Evolutionary conservation across 2,797 vertebrate genomes (phyloP), one percentile per base, ranked within the genome.

Genomic region (Melanotaenia parkinsoni): DNA sequence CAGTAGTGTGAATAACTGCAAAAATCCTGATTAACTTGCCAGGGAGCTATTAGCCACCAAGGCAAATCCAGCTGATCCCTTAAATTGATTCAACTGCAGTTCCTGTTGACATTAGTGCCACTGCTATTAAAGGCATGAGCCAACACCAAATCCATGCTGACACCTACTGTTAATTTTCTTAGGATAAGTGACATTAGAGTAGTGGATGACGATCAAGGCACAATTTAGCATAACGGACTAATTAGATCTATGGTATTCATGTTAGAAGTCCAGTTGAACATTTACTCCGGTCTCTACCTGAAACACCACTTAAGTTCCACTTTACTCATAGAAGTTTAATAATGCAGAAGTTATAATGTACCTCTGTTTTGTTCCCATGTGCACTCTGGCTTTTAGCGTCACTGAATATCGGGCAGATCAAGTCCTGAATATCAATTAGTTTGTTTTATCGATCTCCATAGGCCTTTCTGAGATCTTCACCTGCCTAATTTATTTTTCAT

Each of bases 11-110:
- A 90, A 81, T 85, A 73, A 76, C 82, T 80, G 58, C 80, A 80
- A 40, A 84, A 85, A 61, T 81, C 85, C 81, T 47, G 79, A 85
- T 87, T 87, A 84, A 85, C 75, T 56, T 61, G 51, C 63, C 61
- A 45, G 47, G 70, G 70, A 79, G 67, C 74, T 74, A 67, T 85
- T 80, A 74, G 70, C 61, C 56, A 71, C 57, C 20, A 45, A 14
- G 67, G 74, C 76, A 85, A 88, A 87, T 85, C 84, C 59, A 67
- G 68, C 68, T 79, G 76, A 85, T 86, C 82, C 81, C 72, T 78
- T 74, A 79, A 83, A 79, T 72, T 67, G 74, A 85, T 87, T 80
- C 69, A 76, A 70, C 58, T 28, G 61, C 51, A 2, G 71, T 75
- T 67, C 18, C 3, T 60, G 33, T 72, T 74, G 63, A 70, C 35